A percentile compares a stretch with the other conserved stretches of the same genome.
phyloP scores from a whole-genome alignment of 1,140 invertebrate species.

The Drosophila kurseongensis region DNA sequence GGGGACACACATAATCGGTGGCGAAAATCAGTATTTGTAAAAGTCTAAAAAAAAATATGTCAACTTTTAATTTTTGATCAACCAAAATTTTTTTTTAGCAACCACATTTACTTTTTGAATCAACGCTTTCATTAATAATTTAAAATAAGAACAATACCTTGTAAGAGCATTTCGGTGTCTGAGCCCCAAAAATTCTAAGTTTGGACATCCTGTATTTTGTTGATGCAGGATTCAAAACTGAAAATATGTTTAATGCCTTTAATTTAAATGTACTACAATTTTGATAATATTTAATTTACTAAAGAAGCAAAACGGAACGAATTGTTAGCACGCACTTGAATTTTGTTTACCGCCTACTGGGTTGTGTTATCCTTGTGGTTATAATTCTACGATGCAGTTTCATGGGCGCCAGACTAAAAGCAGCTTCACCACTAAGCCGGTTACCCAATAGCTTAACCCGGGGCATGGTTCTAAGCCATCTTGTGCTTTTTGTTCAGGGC shows the following conservation, averaged over 20 bases:
- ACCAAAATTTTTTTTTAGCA: too few relatives aligned
- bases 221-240: too few relatives aligned
- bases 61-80: too few relatives aligned
- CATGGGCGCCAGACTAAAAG: not conserved
- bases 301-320: not conserved
- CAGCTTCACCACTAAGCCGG: conserved; percentile 29
- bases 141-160: too few relatives aligned
- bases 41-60: too few relatives aligned
- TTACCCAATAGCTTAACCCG: conserved; percentile 38
- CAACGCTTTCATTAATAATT: too few relatives aligned
- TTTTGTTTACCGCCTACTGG: not conserved
- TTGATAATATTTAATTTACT: too few relatives aligned
- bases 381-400: conserved; percentile 11
- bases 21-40: too few relatives aligned
- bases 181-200: not conserved
- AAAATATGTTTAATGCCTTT: too few relatives aligned
- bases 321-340: not conserved
- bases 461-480: conserved; percentile 14
- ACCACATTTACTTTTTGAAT: too few relatives aligned
- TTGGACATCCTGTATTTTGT: not conserved
- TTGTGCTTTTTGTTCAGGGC: conserved; percentile 2
- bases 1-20: too few relatives aligned
- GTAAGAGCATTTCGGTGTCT: not conserved
- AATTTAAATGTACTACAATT: too few relatives aligned
- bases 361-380: not conserved